Percentiles rank a stretch among this genome's conserved stretches.
phyloP scores from a whole-genome alignment of 2,113 vertebrate species.

The Trematocara macrostoma region DNA sequence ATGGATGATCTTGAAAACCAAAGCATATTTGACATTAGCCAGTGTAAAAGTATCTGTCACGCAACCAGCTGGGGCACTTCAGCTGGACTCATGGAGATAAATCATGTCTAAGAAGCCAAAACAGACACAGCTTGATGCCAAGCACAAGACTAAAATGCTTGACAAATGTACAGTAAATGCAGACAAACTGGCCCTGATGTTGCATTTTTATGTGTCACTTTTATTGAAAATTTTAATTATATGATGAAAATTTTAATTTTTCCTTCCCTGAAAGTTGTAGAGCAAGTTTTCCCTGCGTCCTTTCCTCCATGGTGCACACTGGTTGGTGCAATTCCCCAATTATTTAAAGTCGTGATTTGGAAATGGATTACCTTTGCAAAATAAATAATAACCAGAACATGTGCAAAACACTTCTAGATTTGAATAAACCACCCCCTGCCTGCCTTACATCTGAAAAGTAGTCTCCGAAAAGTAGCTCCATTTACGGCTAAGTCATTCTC shows the following conservation, averaged over 20 bases:
- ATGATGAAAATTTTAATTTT: neutral
- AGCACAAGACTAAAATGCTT: conserved; percentile 45
- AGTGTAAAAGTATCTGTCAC: conserved; percentile 56
- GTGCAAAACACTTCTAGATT: neutral
- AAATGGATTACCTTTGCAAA: conserved; percentile 1
- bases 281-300: neutral
- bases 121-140: conserved; percentile 60
- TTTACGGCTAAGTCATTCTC: conserved; percentile 41
- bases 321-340: neutral
- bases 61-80: conserved; percentile 67
- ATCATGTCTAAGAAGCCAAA: conserved; percentile 60
- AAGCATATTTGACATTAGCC: conserved; percentile 52
- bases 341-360: neutral
- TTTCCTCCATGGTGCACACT: neutral
- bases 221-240: neutral
- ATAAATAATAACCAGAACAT: neutral
- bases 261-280: neutral
- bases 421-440: neutral
- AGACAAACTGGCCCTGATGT: conserved; percentile 24
- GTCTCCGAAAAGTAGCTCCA: neutral
- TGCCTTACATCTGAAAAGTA: neutral
- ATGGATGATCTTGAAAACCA: conserved; percentile 34
- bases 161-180: conserved; percentile 57
- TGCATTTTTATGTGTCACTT: neutral
- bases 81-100: conserved; percentile 56